phyloP scores from a whole-genome alignment of 2,797 vertebrate species.

The Aeoliscus strigatus region DNA sequence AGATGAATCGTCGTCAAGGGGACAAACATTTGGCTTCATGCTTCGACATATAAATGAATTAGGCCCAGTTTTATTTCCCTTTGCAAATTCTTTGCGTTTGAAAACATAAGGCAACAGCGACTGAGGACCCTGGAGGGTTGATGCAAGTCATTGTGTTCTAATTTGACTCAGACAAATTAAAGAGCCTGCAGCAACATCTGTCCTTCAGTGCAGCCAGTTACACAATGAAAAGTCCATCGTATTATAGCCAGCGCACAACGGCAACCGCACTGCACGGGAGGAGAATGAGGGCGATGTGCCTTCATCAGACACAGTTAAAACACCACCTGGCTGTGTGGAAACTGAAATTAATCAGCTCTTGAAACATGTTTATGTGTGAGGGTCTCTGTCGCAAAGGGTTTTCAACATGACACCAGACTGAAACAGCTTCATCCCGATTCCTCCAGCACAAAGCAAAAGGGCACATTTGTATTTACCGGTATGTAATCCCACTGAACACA shows the following conservation, averaged over 20 bases:
- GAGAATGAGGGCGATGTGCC: conserved; percentile 5
- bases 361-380: too few species aligned
- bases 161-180: conserved; percentile 60
- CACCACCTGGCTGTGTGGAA: too few species aligned
- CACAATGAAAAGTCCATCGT: conserved; percentile 31
- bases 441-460: too few species aligned
- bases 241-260: conserved; percentile 39
- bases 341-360: too few species aligned
- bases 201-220: conserved; percentile 45
- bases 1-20: neutral
- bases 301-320: too few species aligned
- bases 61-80: conserved; percentile 16
- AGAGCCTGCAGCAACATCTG: conserved; percentile 52
- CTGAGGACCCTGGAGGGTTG: conserved; percentile 39
- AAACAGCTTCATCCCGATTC: too few species aligned
- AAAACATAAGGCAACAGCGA: conserved; percentile 48
- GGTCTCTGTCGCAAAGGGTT: too few species aligned
- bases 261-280: conserved; percentile 6
- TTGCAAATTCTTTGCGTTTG: conserved; percentile 33
- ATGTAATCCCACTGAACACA: too few species aligned
- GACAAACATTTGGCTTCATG: conserved; percentile 20
- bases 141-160: conserved; percentile 54
- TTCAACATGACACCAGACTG: too few species aligned
- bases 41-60: conserved; percentile 24
- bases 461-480: too few species aligned